These are phyloP conservation scores for Andrena bicolor DNA, from an alignment of 2,888 invertebrate genomes.

Conservation along the genomic window DNA sequence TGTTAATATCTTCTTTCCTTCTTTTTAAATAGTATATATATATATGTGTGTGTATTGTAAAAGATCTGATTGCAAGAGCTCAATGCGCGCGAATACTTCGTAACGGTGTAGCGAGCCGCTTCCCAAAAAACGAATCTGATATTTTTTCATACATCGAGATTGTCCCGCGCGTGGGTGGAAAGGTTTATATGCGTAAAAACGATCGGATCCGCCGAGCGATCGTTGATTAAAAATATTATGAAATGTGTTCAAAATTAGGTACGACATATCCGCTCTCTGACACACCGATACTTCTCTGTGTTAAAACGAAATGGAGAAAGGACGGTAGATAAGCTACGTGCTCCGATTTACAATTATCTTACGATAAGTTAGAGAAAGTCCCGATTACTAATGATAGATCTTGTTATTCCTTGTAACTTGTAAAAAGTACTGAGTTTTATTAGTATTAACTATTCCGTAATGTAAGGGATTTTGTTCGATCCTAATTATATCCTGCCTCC, in stretches of 20 bases:
- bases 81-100: constrained; percentile 20
- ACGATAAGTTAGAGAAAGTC: constrained; percentile 72
- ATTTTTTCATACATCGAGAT: constrained; percentile 31
- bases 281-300: constrained; percentile 73
- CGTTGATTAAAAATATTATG: constrained; percentile 22
- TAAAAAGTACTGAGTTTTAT: constrained; percentile 85
- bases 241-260: constrained; percentile 68
- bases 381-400: constrained; percentile 80
- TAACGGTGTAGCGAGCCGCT: background rate
- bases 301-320: constrained; percentile 64
- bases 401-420: constrained; percentile 85
- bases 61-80: constrained; percentile 23
- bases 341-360: constrained; percentile 76
- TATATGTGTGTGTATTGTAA: constrained; percentile 40
- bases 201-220: constrained; percentile 45
- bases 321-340: constrained; percentile 75
- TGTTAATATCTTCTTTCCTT: constrained; percentile 46
- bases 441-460: constrained; percentile 82
- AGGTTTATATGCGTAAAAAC: constrained; percentile 32
- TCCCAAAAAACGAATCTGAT: constrained; percentile 8
- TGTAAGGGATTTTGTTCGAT: constrained; percentile 78
- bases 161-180: constrained; percentile 45
- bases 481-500: constrained; percentile 71
- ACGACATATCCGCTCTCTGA: constrained; percentile 64
- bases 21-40: too few species aligned